Conservation (phyloP, 2,888 invertebrate species). For the Pocota personata region DNA sequence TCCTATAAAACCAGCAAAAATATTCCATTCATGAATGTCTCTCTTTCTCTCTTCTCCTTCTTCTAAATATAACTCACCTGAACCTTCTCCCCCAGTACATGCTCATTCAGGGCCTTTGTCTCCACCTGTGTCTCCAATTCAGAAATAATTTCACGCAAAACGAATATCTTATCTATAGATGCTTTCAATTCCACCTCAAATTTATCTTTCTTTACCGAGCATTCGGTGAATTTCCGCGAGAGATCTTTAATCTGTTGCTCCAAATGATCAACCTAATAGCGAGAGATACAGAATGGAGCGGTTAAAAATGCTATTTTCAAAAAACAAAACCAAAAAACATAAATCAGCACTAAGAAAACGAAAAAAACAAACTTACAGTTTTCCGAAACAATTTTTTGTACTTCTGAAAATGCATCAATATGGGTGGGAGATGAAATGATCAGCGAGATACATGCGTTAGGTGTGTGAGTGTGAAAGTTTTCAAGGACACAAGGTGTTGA, state of each 20-base stretch:
- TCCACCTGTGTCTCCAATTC: constrained; percentile 91
- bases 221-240: constrained; percentile 85
- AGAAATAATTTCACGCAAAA: constrained; percentile 90
- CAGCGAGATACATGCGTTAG: constrained; percentile 5
- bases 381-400: constrained; percentile 58
- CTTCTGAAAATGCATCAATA: constrained; percentile 49
- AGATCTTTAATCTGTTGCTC: constrained; percentile 90
- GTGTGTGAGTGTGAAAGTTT: constrained; percentile 3
- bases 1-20: constrained; percentile 74
- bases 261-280: constrained; percentile 88
- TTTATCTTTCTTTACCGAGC: constrained; percentile 86
- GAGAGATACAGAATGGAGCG: neutral
- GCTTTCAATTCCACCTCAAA: constrained; percentile 89
- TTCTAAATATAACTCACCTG: constrained; percentile 75
- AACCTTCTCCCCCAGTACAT: constrained; percentile 85
- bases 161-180: constrained; percentile 89
- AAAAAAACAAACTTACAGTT: constrained; percentile 58
- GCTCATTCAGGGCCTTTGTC: constrained; percentile 86
- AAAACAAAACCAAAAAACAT: constrained; percentile 27
- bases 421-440: neutral
- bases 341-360: constrained; percentile 23
- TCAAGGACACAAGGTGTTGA: constrained; percentile 45
- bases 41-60: neutral
- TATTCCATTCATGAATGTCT: neutral
- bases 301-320: constrained; percentile 53